phyloP scores from a whole-genome alignment of 1,140 invertebrate genomes.

The Drosophila eugracilis region DNA sequence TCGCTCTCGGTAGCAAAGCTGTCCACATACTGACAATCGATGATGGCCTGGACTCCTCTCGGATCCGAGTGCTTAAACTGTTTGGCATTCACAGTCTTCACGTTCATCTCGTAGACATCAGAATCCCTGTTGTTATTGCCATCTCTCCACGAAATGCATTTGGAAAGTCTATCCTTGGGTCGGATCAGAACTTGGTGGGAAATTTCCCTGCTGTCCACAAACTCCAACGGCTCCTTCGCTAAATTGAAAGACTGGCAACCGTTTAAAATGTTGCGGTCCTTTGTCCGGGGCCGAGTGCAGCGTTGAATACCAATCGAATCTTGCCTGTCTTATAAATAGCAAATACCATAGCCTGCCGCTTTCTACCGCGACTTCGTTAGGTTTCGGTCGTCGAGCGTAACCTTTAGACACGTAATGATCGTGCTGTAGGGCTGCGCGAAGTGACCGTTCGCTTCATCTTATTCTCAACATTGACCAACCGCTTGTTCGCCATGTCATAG shows the following conservation, averaged over 20 bases:
- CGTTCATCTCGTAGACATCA: neutral
- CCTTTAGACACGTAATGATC: conserved; percentile 10
- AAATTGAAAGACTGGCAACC: too few species aligned
- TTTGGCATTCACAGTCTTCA: neutral
- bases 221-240: too few species aligned
- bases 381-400: neutral
- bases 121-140: neutral
- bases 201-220: too few species aligned
- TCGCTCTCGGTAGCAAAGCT: neutral
- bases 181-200: too few species aligned
- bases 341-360: conserved; percentile 3
- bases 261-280: too few species aligned
- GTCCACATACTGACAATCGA: neutral
- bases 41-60: neutral
- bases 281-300: too few species aligned
- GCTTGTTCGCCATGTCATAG: conserved; percentile 9
- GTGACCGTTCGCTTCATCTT: neutral
- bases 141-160: neutral
- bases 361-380: neutral
- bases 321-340: too few species aligned
- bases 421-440: conserved; percentile 1
- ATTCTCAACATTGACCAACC: conserved; percentile 11
- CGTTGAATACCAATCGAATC: too few species aligned
- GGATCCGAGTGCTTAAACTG: neutral
- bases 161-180: neutral